phyloP scores from a whole-genome alignment of 2,113 vertebrate species.

The Machaerirhynchus nigripectus region DNA sequence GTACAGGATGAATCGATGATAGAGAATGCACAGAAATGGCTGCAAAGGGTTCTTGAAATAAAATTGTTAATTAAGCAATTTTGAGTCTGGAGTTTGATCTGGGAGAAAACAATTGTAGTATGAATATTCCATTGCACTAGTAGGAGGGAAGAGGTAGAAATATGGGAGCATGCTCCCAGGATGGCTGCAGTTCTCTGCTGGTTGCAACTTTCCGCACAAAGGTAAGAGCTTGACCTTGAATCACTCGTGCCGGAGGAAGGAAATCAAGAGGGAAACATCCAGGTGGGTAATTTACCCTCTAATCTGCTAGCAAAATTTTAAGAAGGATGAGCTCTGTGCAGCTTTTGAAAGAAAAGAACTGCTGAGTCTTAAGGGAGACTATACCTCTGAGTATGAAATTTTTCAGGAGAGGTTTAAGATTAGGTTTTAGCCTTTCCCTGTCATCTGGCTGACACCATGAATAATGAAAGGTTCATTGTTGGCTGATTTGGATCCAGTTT shows the following conservation, averaged over 20 bases:
- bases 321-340: neutral
- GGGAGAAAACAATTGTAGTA: neutral
- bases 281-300: neutral
- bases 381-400: neutral
- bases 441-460: neutral
- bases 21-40: neutral
- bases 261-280: neutral
- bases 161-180: neutral
- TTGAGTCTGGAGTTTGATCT: neutral
- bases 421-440: neutral
- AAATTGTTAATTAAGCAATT: neutral
- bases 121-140: fast-evolving
- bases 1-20: fast-evolving
- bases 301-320: neutral
- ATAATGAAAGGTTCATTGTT: neutral
- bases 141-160: neutral
- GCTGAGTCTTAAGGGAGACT: neutral
- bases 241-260: neutral
- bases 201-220: neutral
- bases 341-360: neutral
- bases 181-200: neutral
- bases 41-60: neutral
- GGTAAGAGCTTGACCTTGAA: neutral
- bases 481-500: neutral
- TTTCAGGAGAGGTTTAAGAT: neutral